These are phyloP conservation scores for Elymnias hypermnestra DNA, from an alignment of 1,140 invertebrate species.

Conservation along the genomic window DNA sequence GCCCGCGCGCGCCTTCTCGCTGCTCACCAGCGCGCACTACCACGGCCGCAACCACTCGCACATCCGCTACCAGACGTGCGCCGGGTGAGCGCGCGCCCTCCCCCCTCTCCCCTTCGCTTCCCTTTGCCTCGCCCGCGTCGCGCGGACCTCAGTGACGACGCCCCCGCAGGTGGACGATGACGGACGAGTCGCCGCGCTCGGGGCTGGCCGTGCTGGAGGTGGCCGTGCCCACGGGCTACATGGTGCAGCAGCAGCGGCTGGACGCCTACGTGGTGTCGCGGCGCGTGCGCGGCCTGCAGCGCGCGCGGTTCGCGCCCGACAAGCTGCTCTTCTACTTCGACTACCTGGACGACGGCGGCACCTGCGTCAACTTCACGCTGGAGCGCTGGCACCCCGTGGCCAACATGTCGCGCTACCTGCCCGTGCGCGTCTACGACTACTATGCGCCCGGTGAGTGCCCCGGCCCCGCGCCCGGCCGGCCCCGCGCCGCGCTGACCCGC, in stretches of 20 bases:
- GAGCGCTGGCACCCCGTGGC: constrained; percentile 97
- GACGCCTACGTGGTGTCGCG: constrained; percentile 88
- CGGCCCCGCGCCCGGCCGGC: no score
- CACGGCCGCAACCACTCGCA: constrained; percentile 96
- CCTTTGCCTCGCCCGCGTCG: no score
- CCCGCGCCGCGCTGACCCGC: no score
- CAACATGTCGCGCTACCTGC: constrained; percentile 95
- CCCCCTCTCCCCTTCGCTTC: no score
- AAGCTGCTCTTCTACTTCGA: constrained; percentile 97
- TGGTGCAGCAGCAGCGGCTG: constrained; percentile 92
- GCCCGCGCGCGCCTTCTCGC: constrained; percentile 85
- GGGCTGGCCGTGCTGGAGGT: constrained; percentile 95
- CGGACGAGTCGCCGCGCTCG: constrained; percentile 86
- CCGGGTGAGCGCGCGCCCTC: constrained; percentile 83
- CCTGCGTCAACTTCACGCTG: constrained; percentile 94
- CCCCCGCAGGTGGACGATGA: constrained; percentile 89
- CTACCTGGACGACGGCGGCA: constrained; percentile 88
- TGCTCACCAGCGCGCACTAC: constrained; percentile 84
- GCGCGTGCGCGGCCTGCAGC: constrained; percentile 86
- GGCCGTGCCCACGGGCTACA: constrained; percentile 94
- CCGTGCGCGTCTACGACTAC: constrained; percentile 95
- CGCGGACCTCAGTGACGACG: no score
- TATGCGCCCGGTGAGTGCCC: constrained; percentile 90
- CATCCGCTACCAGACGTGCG: constrained; percentile 88
- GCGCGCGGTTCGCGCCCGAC: constrained; percentile 87